Percentiles rank a stretch among this genome's conserved stretches.
Evolutionary conservation across 2,888 invertebrate genomes (phyloP).

Genomic region (Polydrusus pterygomalis): DNA sequence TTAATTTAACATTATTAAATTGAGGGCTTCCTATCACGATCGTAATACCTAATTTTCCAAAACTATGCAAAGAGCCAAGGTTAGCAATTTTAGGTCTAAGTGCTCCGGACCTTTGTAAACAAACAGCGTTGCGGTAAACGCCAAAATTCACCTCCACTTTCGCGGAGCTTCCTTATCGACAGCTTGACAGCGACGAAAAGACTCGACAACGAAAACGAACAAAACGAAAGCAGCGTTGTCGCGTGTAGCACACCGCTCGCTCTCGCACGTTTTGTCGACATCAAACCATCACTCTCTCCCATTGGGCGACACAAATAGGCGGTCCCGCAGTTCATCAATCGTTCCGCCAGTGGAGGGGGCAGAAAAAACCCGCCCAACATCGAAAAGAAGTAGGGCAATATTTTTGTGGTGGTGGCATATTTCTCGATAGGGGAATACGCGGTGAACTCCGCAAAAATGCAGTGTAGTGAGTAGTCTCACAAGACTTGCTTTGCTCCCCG

Average conservation of each 20-base stretch:
- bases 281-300: constrained; percentile 69
- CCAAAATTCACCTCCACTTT: constrained; percentile 22
- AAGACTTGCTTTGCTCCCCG: constrained; percentile 53
- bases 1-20: too few relatives aligned
- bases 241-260: constrained; percentile 60
- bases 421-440: constrained; percentile 68
- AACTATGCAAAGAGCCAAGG: too few relatives aligned
- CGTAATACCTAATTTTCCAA: background rate
- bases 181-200: constrained; percentile 50
- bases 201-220: constrained; percentile 53
- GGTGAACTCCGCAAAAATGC: constrained; percentile 69
- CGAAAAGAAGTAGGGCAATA: constrained; percentile 71
- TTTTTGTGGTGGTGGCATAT: constrained; percentile 72
- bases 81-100: background rate
- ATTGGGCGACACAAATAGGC: constrained; percentile 72
- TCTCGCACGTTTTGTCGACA: constrained; percentile 65
- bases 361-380: constrained; percentile 63
- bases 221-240: constrained; percentile 59
- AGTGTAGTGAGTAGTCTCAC: constrained; percentile 57
- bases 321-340: constrained; percentile 70
- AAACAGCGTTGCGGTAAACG: constrained; percentile 25
- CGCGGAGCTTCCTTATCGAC: constrained; percentile 47
- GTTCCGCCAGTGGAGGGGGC: constrained; percentile 66
- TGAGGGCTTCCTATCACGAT: background rate
- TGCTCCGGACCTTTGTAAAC: constrained; percentile 15